Percentiles rank a stretch among this genome's conserved stretches.
Evolutionary conservation across 1,140 invertebrate genomes (phyloP).

Genomic region (Nixonia krombeini): DNA sequence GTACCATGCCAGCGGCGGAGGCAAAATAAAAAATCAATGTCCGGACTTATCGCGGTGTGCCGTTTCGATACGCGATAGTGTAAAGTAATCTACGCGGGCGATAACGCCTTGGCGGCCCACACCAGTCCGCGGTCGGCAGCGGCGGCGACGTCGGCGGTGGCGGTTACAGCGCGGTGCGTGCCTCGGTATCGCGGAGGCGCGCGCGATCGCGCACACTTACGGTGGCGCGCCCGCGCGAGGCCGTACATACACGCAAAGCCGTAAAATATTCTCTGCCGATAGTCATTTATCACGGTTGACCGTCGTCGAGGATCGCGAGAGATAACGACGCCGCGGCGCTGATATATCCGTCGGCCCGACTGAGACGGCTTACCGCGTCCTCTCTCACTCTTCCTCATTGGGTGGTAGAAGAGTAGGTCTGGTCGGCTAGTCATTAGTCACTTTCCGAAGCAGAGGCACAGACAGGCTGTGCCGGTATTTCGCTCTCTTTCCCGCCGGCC

Average conservation of each 20-base stretch:
- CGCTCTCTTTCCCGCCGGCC: constrained; percentile 27
- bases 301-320: constrained; percentile 73
- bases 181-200: constrained; percentile 64
- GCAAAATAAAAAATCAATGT: too few species aligned
- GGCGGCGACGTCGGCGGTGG: constrained; percentile 30
- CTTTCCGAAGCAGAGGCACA: constrained; percentile 71
- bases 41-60: too few species aligned
- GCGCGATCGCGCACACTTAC: too few species aligned
- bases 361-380: constrained; percentile 24
- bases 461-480: constrained; percentile 66
- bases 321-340: constrained; percentile 71
- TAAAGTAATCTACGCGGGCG: neutral
- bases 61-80: too few species aligned
- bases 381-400: constrained; percentile 52
- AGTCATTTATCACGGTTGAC: constrained; percentile 69
- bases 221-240: constrained; percentile 64
- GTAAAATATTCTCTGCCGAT: constrained; percentile 64
- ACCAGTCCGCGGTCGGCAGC: constrained; percentile 8
- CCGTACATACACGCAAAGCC: constrained; percentile 51
- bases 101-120: neutral
- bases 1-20: too few species aligned
- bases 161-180: constrained; percentile 26
- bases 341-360: constrained; percentile 49
- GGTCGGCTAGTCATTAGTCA: constrained; percentile 71
- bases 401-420: constrained; percentile 65